Evolutionary conservation across 1,140 invertebrate genomes (phyloP).

Genomic region (Ctenoplectra terminalis): DNA sequence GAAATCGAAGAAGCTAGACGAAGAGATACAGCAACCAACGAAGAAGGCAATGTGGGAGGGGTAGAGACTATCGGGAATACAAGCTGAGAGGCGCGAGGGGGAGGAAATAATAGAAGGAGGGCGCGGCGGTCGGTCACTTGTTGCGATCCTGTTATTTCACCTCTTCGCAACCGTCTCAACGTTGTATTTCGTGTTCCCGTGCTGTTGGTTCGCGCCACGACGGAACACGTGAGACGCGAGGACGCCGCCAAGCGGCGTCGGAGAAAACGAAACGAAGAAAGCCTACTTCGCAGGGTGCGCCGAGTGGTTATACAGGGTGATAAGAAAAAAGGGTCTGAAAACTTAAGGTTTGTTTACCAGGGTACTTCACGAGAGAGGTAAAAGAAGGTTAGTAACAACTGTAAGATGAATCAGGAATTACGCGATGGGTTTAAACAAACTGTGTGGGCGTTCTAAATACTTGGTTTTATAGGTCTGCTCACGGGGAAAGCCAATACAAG

Average conservation of each 20-base stretch:
- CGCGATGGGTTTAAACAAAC: too few species aligned
- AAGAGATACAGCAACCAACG: neutral
- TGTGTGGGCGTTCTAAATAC: too few species aligned
- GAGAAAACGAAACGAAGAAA: neutral
- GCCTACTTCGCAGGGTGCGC: too few species aligned
- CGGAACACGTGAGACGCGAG: slow-evolving; percentile 10
- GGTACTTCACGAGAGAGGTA: too few species aligned
- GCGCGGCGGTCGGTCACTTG: slow-evolving; percentile 75
- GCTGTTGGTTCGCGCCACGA: slow-evolving; percentile 3
- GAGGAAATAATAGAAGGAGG: slow-evolving; percentile 71
- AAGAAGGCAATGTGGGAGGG: neutral
- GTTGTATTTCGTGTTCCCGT: slow-evolving; percentile 46
- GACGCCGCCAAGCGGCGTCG: neutral
- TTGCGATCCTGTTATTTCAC: slow-evolving; percentile 79
- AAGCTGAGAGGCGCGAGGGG: slow-evolving; percentile 43
- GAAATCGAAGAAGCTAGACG: neutral
- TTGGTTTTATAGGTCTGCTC: too few species aligned
- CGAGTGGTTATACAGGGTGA: too few species aligned
- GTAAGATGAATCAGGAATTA: too few species aligned
- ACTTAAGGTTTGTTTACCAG: too few species aligned
- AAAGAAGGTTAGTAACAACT: too few species aligned
- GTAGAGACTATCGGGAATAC: slow-evolving; percentile 46
- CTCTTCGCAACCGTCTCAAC: slow-evolving; percentile 65
- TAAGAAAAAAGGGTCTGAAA: too few species aligned
- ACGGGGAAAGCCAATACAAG: too few species aligned